Evolutionary conservation across 2,888 invertebrate genomes (phyloP).

Genomic region (Eucera pruinosa): DNA sequence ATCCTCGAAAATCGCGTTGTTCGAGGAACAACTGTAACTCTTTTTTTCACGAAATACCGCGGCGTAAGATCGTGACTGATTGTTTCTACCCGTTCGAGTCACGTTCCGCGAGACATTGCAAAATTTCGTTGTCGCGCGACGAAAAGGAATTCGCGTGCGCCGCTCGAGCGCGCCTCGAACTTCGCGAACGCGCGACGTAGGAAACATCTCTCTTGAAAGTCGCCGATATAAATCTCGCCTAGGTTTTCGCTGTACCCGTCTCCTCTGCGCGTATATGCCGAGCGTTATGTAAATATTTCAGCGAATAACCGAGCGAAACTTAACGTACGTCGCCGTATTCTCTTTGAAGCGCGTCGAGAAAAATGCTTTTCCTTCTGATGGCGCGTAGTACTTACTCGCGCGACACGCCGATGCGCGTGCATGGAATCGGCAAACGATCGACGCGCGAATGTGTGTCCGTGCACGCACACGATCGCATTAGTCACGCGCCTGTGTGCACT

Average conservation of each 20-base stretch:
- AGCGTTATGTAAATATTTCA: slow-evolving; percentile 37
- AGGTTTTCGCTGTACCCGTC: not conserved
- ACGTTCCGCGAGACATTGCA: not conserved
- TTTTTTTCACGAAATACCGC: not conserved
- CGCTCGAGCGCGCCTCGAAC: not conserved
- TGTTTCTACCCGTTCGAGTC: not conserved
- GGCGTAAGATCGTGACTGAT: not conserved
- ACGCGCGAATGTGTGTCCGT: not conserved
- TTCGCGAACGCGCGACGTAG: not conserved
- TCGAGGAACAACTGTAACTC: not conserved
- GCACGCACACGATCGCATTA: not conserved
- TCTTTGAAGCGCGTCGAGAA: slow-evolving; percentile 13
- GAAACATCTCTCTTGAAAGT: slow-evolving; percentile 12
- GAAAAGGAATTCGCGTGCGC: slow-evolving; percentile 16
- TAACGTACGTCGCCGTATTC: slow-evolving; percentile 7
- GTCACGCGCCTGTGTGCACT: slow-evolving; percentile 67
- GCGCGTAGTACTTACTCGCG: slow-evolving; percentile 45
- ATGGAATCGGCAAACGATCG: slow-evolving; percentile 33
- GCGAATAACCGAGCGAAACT: slow-evolving; percentile 9
- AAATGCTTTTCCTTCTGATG: slow-evolving; percentile 39
- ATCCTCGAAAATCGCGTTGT: no score
- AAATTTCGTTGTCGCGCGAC: slow-evolving; percentile 12
- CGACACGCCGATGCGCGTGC: slow-evolving; percentile 53
- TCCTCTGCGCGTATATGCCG: slow-evolving; percentile 8
- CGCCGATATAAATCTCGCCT: slow-evolving; percentile 24